Evolutionary conservation across 53 echinoderm and acorn worm genomes (phyloP).

Genomic region (Actinopyga echinites): DNA sequence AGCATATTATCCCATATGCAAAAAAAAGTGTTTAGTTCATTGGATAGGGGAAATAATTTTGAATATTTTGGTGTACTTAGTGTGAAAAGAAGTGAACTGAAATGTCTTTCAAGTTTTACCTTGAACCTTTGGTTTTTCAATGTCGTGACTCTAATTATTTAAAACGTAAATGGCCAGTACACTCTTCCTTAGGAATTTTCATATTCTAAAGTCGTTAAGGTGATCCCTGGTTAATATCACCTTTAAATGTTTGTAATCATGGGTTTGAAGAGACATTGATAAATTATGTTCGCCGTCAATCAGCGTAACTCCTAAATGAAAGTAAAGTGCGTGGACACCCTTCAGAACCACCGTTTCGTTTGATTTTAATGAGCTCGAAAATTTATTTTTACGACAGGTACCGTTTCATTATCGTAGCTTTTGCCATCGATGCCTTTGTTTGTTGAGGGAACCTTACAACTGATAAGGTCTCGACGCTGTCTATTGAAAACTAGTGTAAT

Average conservation of each 20-base stretch:
- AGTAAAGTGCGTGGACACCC: not conserved
- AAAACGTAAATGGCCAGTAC: not conserved
- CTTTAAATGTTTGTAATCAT: slow-evolving; percentile 24
- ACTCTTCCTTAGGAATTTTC: not conserved
- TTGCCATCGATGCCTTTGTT: not conserved
- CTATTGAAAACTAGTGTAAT: no score
- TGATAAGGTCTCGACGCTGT: no score
- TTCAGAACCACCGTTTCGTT: not conserved
- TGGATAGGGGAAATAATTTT: no score
- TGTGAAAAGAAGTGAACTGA: no score
- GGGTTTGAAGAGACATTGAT: slow-evolving; percentile 26
- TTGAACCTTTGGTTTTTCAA: no score
- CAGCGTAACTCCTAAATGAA: slow-evolving; percentile 11
- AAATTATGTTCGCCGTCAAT: slow-evolving; percentile 25
- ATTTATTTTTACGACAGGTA: slow-evolving; percentile 24
- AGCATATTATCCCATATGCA: no score
- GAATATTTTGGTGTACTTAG: no score
- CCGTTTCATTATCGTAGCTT: slow-evolving; percentile 1
- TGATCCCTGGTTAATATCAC: slow-evolving; percentile 18
- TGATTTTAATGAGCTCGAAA: slow-evolving; percentile 19
- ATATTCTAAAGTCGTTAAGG: slow-evolving; percentile 24
- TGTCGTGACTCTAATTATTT: no score
- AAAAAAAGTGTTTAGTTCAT: no score
- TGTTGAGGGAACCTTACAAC: slow-evolving; percentile 7
- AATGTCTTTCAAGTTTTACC: no score